These are phyloP conservation scores for Rhopilema esculentum DNA, from an alignment of 30 jellyfish, hydroid and myxozoan species.

Conservation along the genomic window DNA sequence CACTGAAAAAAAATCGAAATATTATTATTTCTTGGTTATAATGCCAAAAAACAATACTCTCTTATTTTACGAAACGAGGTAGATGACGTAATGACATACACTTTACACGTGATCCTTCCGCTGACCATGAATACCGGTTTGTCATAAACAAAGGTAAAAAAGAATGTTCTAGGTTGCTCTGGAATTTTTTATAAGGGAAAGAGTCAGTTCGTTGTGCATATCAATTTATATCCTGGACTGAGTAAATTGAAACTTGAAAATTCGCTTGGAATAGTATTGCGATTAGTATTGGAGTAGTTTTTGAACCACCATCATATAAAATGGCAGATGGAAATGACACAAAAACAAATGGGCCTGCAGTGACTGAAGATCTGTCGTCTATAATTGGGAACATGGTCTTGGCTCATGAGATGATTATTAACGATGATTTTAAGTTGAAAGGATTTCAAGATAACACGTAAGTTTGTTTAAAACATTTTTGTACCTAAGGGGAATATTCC, in stretches of 20 bases:
- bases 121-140: slow-evolving; percentile 39
- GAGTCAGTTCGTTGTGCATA: neutral
- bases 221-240: neutral
- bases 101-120: slow-evolving; percentile 48
- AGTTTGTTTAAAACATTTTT: neutral
- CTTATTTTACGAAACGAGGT: neutral
- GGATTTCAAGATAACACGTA: slow-evolving; percentile 71
- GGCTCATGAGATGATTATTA: slow-evolving; percentile 87
- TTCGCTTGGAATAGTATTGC: no score
- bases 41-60: neutral
- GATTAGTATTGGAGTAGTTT: no score
- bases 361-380: slow-evolving; percentile 23
- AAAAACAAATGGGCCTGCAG: slow-evolving; percentile 22
- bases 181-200: neutral
- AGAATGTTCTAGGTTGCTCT: slow-evolving; percentile 11
- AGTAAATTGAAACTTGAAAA: neutral
- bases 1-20: no score
- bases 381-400: slow-evolving; percentile 87
- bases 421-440: slow-evolving; percentile 71
- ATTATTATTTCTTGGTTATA: no score
- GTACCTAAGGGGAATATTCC: no score
- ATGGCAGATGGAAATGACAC: neutral
- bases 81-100: slow-evolving; percentile 53
- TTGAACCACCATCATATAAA: no score
- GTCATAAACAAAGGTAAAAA: slow-evolving; percentile 31